A percentile compares a stretch with the other conserved stretches of the same genome.
These are phyloP conservation scores for Tricholaema leucomelas DNA, from an alignment of 2,113 vertebrate genomes.

Conservation along the genomic window DNA sequence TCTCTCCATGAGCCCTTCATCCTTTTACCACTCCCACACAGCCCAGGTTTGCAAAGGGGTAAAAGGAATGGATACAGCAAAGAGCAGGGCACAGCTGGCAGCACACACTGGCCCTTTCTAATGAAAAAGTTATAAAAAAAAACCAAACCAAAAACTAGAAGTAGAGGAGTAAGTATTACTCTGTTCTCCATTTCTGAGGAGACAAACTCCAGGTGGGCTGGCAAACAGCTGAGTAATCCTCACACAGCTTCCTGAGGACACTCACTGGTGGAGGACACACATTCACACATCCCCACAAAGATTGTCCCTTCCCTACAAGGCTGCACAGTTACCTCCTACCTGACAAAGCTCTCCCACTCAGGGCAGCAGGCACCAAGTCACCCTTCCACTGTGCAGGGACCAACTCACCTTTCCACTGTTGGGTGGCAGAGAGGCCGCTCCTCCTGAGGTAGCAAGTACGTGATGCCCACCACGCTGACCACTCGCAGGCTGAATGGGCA, in stretches of 20 bases:
- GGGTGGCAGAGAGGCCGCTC: slow-evolving; percentile 94
- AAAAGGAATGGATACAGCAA: not conserved
- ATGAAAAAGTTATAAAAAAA: not conserved
- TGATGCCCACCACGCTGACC: slow-evolving; percentile 96
- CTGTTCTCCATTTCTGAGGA: not conserved
- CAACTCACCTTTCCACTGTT: slow-evolving; percentile 91
- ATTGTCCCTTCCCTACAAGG: not conserved
- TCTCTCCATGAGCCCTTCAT: not conserved
- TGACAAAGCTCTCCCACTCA: not conserved
- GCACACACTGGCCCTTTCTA: not conserved
- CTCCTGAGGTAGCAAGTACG: slow-evolving; percentile 96
- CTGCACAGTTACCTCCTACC: rapidly evolving
- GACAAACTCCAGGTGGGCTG: not conserved
- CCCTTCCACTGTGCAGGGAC: rapidly evolving
- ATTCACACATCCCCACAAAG: not conserved
- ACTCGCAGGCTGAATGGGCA: slow-evolving; percentile 96
- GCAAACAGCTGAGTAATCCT: not conserved
- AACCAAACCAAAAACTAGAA: not conserved
- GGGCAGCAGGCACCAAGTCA: too few species aligned
- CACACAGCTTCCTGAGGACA: not conserved
- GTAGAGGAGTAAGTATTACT: not conserved
- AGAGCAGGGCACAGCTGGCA: not conserved
- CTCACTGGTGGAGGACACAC: not conserved
- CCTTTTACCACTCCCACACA: not conserved
- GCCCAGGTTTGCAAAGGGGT: not conserved